Conservation (phyloP, 1,140 invertebrate genomes). For the Trichonephila clavata region DNA sequence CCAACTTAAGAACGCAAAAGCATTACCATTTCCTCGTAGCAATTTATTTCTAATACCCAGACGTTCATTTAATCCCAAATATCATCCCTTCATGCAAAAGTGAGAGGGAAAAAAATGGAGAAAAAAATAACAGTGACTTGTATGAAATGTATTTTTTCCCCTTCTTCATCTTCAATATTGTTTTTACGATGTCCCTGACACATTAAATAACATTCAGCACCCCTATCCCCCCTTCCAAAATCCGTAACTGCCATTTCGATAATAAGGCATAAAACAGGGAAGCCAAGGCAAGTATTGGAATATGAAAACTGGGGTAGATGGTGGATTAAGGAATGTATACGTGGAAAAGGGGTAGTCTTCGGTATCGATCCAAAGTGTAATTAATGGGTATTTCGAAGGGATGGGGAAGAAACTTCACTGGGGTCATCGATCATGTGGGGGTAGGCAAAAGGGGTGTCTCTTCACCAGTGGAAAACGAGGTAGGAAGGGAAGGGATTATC, state of each 20-base stretch:
- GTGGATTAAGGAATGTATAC: neutral
- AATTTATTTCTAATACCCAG: neutral
- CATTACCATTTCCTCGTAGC: neutral
- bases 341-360: neutral
- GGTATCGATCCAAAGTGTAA: slow-evolving; percentile 64
- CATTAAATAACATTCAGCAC: slow-evolving; percentile 21
- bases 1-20: neutral
- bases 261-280: neutral
- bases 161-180: neutral
- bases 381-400: slow-evolving; percentile 61
- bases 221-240: neutral
- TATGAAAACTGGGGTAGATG: neutral
- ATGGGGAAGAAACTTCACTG: slow-evolving; percentile 37
- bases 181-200: slow-evolving; percentile 24
- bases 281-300: neutral
- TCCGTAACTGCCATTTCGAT: neutral
- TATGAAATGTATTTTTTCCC: neutral
- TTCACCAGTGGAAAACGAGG: neutral
- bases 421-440: slow-evolving; percentile 57
- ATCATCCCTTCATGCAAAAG: neutral
- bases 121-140: neutral
- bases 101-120: neutral
- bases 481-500: neutral
- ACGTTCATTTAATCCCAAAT: neutral
- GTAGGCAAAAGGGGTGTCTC: neutral